phyloP scores from a whole-genome alignment of 2,797 vertebrate genomes.

The Pangasius djambal region DNA sequence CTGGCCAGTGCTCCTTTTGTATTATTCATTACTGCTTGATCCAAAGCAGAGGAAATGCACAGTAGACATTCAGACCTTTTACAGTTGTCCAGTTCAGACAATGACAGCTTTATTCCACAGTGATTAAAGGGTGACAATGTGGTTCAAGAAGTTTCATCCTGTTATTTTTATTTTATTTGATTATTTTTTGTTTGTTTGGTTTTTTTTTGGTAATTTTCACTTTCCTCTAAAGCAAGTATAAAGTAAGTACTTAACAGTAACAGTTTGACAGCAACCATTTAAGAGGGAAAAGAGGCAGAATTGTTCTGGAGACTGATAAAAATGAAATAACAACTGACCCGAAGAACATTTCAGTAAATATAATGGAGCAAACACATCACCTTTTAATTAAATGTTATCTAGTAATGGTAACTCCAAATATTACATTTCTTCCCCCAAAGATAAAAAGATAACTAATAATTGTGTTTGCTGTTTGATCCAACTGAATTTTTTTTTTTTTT shows the following conservation, averaged over 20 bases:
- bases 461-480: not conserved
- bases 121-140: slow-evolving; percentile 61
- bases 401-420: not conserved
- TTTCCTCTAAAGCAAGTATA: not conserved
- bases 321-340: not conserved
- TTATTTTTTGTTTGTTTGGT: not conserved
- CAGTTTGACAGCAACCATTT: not conserved
- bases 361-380: not conserved
- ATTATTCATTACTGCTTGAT: slow-evolving; percentile 34
- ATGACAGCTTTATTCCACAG: slow-evolving; percentile 49
- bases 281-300: not conserved
- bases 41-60: slow-evolving; percentile 24
- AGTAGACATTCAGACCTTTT: slow-evolving; percentile 33
- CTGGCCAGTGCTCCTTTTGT: slow-evolving; percentile 45
- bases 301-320: not conserved
- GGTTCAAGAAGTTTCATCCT: slow-evolving; percentile 41
- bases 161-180: not conserved
- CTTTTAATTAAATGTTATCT: not conserved
- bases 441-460: not conserved
- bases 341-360: not conserved
- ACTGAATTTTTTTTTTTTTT: not conserved
- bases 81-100: slow-evolving; percentile 29
- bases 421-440: not conserved
- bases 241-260: not conserved
- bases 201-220: not conserved